Conservation (phyloP, 2,888 invertebrate species). For the Dicranocentrus wangi region DNA sequence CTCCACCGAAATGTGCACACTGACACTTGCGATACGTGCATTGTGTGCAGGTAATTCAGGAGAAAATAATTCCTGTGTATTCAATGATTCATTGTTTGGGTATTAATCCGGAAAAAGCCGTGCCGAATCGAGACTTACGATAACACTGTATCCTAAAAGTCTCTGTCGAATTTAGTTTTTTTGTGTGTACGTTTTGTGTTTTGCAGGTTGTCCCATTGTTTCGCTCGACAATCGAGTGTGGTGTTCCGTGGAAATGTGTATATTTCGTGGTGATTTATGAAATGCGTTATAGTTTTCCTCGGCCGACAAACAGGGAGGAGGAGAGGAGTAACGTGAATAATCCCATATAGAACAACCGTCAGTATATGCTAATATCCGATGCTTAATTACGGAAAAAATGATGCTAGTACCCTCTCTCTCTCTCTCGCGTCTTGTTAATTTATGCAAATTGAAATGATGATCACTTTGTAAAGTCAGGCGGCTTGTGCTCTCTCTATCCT, state of each 20-base stretch:
- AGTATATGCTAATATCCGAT: neutral
- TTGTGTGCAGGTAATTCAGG: neutral
- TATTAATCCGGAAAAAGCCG: conserved; percentile 14
- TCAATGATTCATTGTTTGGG: neutral
- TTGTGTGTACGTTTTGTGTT: too few species aligned
- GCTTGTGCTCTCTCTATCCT: neutral
- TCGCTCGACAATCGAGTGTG: too few species aligned
- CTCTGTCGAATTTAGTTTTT: too few species aligned
- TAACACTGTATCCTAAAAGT: too few species aligned
- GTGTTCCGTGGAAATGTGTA: too few species aligned
- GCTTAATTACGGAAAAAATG: neutral
- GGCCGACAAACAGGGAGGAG: too few species aligned
- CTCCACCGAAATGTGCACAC: neutral
- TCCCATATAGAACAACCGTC: too few species aligned
- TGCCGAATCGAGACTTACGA: neutral
- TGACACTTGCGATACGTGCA: too few species aligned
- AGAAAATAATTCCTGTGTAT: neutral
- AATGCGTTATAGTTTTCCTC: too few species aligned
- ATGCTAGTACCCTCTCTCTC: neutral
- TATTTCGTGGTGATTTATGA: too few species aligned
- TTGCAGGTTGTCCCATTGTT: too few species aligned
- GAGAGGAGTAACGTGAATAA: too few species aligned
- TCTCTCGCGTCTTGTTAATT: conserved; percentile 56
- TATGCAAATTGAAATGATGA: conserved; percentile 52
- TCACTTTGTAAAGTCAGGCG: conserved; percentile 5